Evolutionary conservation across 2,797 vertebrate species (phyloP).

Genomic region (Hypotaenidia okinawae): DNA sequence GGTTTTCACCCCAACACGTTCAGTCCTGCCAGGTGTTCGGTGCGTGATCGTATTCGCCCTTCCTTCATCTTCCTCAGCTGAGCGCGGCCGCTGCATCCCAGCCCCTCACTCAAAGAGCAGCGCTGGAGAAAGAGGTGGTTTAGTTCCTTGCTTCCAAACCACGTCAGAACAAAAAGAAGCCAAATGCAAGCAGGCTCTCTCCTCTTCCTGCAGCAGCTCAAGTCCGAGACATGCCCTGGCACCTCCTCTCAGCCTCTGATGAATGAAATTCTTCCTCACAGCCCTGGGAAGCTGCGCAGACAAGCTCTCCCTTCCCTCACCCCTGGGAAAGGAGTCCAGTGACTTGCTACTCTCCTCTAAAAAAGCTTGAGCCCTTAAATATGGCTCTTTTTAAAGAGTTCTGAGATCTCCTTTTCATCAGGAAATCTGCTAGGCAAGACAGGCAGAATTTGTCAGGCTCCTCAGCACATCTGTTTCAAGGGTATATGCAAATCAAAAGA

Average conservation of each 20-base stretch:
- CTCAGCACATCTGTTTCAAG: not conserved
- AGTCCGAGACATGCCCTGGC: slow-evolving; percentile 36
- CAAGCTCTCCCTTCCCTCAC: slow-evolving; percentile 20
- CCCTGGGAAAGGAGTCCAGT: not conserved
- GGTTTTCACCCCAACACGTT: not conserved
- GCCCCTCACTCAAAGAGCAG: slow-evolving; percentile 29
- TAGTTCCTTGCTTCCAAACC: slow-evolving; percentile 21
- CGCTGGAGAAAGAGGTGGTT: slow-evolving; percentile 38
- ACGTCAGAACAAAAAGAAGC: not conserved
- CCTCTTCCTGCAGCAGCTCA: slow-evolving; percentile 44
- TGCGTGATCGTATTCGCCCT: not conserved
- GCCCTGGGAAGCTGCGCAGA: not conserved
- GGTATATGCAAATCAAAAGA: slow-evolving; percentile 14
- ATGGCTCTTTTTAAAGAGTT: slow-evolving; percentile 13
- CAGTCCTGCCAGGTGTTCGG: not conserved
- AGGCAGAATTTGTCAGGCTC: slow-evolving; percentile 37
- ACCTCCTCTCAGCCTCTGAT: slow-evolving; percentile 39
- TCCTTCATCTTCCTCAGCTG: slow-evolving; percentile 48
- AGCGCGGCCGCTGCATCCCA: not conserved
- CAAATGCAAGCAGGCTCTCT: not conserved
- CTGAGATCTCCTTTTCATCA: slow-evolving; percentile 20
- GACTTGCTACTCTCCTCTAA: slow-evolving; percentile 30
- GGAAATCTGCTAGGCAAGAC: not conserved
- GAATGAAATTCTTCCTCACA: slow-evolving; percentile 16
- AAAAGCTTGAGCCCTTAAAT: not conserved